Evolutionary conservation across 1,140 invertebrate species (phyloP), one percentile per base, ranked within the genome.

Genomic region (Telenomus remus): DNA sequence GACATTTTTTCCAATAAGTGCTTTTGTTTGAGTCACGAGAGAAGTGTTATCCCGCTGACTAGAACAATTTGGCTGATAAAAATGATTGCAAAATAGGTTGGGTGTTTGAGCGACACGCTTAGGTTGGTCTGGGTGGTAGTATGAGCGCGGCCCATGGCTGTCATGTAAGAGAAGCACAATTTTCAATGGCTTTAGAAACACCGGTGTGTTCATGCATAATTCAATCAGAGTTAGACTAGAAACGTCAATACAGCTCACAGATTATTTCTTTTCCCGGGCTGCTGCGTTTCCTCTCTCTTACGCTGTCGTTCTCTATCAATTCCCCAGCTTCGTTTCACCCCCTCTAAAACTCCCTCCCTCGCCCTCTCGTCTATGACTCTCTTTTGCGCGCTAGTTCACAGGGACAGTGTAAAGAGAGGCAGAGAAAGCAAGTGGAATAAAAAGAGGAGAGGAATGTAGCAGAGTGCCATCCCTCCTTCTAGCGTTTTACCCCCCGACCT

Each of bases 201-300:
- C 83, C 82, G 83, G 84, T 87, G 82, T 85, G 82, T 86, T 88
- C 86, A 88, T 88, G 86, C 87, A 88, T 88, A 88, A 88, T 88
- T 88, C 86, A 87, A 88, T 88, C 86, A 88, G 85, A 88, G 86
- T 87, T 87, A 88, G 87, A 88, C 86, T 87, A 87, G 86, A 88
- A 88, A 88, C 86, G 86, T 88, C 87, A 88, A 88, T 88, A 88
- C 86, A 88, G 87, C 86, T 88, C 86, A 86, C 86, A 87, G 87
- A 88, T 87, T 88, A 87, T 88, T 88, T 88, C 85, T 88, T 88
- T 88, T 88, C 87, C 86, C 86, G 86, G 86, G 86, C 86, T 84
- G 83, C 84, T 85, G 78, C 78, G 74, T 74, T 79, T 81, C 76
- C 80, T 82, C 81, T 80, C 84, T 82, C 79, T 82, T 78, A 81